Evolutionary conservation across 2,113 vertebrate genomes (phyloP), one percentile per base, ranked within the genome.

Genomic region (Zapus hudsonius): DNA sequence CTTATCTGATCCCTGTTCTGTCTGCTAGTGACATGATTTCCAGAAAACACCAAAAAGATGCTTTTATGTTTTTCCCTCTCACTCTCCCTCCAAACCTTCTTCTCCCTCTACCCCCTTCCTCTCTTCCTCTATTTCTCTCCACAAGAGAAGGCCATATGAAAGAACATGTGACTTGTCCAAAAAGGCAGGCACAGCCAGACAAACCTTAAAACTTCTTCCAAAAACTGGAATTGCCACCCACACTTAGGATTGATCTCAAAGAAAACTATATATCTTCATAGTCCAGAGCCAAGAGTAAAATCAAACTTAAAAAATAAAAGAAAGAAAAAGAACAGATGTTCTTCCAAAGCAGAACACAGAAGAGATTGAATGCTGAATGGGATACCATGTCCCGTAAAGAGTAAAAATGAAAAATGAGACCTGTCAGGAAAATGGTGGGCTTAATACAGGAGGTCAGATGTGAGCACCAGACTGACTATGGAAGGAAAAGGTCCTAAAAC

Each of bases 221-320:
- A 84, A 94, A 83, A 40, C 52, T 85, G 66, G 23, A 59, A 94
- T 73, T 82, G n/a, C 19, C 59, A 10, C 42, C 33, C 44, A 75
- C 61, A 70, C 7, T 92, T 91, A 86, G 61, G 23, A 63, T 42
- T 31, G 70, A 19, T 57, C 40, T 91, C 55, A 84, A 42, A 64
- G 36, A 79, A 19, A 73, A 88, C 20, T 75, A 1, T 70, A 91
- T 87, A 40, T 40, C 31, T 23, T 87, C 74, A 33, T 80, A 25
- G 42, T 78, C 36, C 59, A 94, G 38, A 92, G 22, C 17, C 64
- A 85, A 88, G 29, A 75, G 23, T 89, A 81, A 88, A 93, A 64
- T 31, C 25, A 90, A n/a, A 52, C 69, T 93, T 79, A 19, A 7
- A 47, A 47, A 47, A 66, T 12, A 47, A 47, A 47, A 66, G 44